A percentile compares a stretch with the other conserved stretches of the same genome.
phyloP scores from a whole-genome alignment of 2,888 invertebrate species.

The Schizaphis graminum region DNA sequence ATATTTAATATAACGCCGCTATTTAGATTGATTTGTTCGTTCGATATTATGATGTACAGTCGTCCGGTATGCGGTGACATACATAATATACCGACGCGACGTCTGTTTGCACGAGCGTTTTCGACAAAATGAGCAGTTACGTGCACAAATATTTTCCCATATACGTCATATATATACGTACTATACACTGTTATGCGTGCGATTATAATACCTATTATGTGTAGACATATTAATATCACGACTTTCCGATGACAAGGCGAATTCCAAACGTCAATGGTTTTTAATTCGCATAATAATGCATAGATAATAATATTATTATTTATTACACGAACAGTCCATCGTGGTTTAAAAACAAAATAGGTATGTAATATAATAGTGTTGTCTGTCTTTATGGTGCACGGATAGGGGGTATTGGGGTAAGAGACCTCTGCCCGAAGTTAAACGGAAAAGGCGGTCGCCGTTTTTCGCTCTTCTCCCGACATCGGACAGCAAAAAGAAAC shows the following conservation, averaged over 20 bases:
- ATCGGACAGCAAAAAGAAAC: too few relatives aligned
- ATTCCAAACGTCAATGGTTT: background rate
- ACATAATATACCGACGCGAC: background rate
- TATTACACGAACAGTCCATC: too few relatives aligned
- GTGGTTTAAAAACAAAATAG: background rate
- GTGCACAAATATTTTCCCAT: background rate
- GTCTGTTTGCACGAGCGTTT: background rate
- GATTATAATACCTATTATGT: background rate
- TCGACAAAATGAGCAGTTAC: background rate
- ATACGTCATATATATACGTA: background rate
- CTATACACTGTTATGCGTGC: too few relatives aligned
- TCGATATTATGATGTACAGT: background rate
- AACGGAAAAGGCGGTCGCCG: too few relatives aligned
- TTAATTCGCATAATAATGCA: background rate
- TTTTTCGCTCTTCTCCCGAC: too few relatives aligned
- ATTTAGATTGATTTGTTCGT: background rate
- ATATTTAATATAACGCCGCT: background rate
- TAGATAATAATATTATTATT: background rate
- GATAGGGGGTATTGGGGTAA: too few relatives aligned
- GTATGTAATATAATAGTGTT: background rate
- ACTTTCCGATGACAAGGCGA: background rate
- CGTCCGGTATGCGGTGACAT: background rate
- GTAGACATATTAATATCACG: background rate
- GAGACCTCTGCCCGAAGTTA: too few relatives aligned
- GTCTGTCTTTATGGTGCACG: background rate